Evolutionary conservation across 2,113 vertebrate species (phyloP), one percentile per base, ranked within the genome.

Genomic region (Odontophorus gujanensis): DNA sequence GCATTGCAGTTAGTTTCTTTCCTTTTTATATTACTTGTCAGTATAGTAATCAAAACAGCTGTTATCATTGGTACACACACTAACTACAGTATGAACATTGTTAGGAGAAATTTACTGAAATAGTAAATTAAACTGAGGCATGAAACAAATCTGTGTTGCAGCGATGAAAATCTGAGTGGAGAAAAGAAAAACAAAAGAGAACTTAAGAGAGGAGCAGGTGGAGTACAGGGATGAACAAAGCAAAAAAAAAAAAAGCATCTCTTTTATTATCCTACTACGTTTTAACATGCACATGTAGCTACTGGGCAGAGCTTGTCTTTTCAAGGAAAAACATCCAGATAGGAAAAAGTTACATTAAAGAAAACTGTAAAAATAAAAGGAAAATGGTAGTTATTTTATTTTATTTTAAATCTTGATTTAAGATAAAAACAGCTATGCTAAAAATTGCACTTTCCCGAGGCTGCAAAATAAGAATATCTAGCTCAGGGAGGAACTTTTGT

Each of bases 11-110:
- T 92, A 87, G 7, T 65, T 92, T 97, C 51, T 45, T 81, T 91
- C 47, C n/a, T 95, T 95, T 81, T 89, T 81, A 89, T 94, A 89
- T 93, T 87, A 66, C 74, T 85, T 89, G 58, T 90, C 91, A 87
- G 94, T 92, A 87, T 85, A 93, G 79, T 79, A 90, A 95, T 91
- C 87, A 63, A 86, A 91, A 85, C 40, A 90, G 90, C 62, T 58
- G 43, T 88, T 97, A 78, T 78, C 57, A 75, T 47, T 2, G 4
- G 48, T 93, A 81, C 43, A 61, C 87, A 91, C 76, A 62, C 61
- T 90, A 94, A 84, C 87, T 86, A 65, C 58, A 58, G 26, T 58
- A 79, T 42, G 82, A 81, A 74, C 21, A 75, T 24, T 81, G 63
- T 88, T 65, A 85, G 87, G 72, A 97, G 92, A 81, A 83, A 77